phyloP scores from a whole-genome alignment of 1,140 invertebrate species.

The Schmidtea mediterranea region DNA sequence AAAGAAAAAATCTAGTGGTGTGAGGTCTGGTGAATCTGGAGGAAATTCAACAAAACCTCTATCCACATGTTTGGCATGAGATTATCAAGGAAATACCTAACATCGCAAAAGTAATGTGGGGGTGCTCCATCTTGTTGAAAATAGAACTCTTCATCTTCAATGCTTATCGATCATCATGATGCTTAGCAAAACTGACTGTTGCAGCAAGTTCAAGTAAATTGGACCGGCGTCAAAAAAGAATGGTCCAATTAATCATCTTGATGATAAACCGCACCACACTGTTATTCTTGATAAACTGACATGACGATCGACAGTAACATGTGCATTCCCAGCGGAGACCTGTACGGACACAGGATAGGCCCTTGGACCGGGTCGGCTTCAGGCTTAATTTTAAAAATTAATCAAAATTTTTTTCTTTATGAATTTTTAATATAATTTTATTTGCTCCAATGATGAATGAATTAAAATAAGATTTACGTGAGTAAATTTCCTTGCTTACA shows the following conservation, averaged over 20 bases:
- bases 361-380: too few species aligned
- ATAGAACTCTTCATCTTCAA: conserved; percentile 7
- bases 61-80: conserved; percentile 8
- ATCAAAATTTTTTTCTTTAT: too few species aligned
- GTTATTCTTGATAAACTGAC: conserved; percentile 10
- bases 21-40: too few species aligned
- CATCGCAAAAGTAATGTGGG: conserved; percentile 10
- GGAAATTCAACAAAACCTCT: neutral
- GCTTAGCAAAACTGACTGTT: conserved; percentile 7
- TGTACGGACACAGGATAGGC: too few species aligned
- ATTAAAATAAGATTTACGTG: too few species aligned
- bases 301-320: conserved; percentile 10
- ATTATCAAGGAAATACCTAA: conserved; percentile 7
- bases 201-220: conserved; percentile 8
- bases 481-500: too few species aligned
- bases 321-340: too few species aligned
- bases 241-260: conserved; percentile 9
- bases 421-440: too few species aligned
- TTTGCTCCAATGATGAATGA: too few species aligned
- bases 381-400: too few species aligned
- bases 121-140: conserved; percentile 9
- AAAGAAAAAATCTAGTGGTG: too few species aligned
- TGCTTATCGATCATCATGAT: conserved; percentile 5
- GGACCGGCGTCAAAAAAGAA: conserved; percentile 10
- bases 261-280: conserved; percentile 10